Evolutionary conservation across 2,888 invertebrate species (phyloP), one percentile per base, ranked within the genome.

Genomic region (Bimastos eiseni): DNA sequence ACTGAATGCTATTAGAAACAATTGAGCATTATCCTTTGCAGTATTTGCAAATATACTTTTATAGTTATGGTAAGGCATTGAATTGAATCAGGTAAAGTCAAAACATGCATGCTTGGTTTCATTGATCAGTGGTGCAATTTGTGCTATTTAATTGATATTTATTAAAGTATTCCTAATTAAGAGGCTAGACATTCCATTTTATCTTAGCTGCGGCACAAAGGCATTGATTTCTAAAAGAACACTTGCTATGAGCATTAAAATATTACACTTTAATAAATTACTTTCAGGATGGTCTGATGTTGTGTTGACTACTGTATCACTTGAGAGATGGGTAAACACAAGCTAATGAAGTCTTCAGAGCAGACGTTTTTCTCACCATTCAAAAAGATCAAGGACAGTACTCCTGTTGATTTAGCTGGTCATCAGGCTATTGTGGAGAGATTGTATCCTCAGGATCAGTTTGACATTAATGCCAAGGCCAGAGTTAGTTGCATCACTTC

Each of bases 361-460:
- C 70, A 70, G 70, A 70, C n/a, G 70, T 70, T 70, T 70, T n/a
- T 70, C 30, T 1, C n/a, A n/a, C 70, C 70, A 70, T 70, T 70
- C 70, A 70, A n/a, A 70, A 70, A n/a, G 70, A 70, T n/a, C 70
- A n/a, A 70, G 70, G 70, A 70, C 70, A 70, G n/a, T n/a, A 70
- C 30, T 70, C n/a, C n/a, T 70, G 70, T n/a, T 8, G n/a, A n/a
- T 70, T n/a, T n/a, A n/a, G n/a, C 70, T n/a, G 70, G 11, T 70
- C 8, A 70, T n/a, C 3, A n/a, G 70, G n/a, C 70, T 70, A 11
- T 11, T n/a, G 70, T 30, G 70, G 17, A 70, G 30, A 70, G 70
- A 70, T 8, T 70, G 30, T n/a, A 70, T n/a, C 70, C 70, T 8
- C 70, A 70, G 70, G 70, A 70, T 70, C 30, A 70, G 70, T 70